Evolutionary conservation across 92 coral and sea anemone species (phyloP).

Genomic region (Epizoanthus stellaris): DNA sequence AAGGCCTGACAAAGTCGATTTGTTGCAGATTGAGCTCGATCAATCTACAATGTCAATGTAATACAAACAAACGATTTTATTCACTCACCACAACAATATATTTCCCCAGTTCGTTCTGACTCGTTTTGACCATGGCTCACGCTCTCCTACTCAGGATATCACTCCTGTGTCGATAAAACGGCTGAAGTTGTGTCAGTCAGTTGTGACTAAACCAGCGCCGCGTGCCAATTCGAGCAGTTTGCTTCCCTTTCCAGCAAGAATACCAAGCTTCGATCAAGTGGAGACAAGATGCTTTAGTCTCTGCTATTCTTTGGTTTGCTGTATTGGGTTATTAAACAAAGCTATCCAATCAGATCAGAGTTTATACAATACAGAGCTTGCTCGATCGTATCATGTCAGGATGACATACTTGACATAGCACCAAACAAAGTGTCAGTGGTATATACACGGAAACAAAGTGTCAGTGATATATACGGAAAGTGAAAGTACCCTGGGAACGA

Average conservation of each 20-base stretch:
- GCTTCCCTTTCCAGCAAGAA: not conserved
- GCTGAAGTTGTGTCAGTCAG: not conserved
- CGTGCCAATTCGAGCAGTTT: not conserved
- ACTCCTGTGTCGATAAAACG: not conserved
- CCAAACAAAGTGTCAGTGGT: too few species aligned
- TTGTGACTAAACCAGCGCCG: not conserved
- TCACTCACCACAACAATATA: constrained; percentile 68
- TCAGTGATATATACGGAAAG: too few species aligned
- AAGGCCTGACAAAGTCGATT: too few species aligned
- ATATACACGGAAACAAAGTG: too few species aligned
- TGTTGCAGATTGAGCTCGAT: not conserved
- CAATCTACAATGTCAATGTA: not conserved
- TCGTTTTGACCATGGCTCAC: constrained; percentile 15
- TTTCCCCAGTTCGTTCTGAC: constrained; percentile 68
- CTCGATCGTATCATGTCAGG: too few species aligned
- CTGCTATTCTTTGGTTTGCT: not conserved
- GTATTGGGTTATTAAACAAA: not conserved
- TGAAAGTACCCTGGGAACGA: too few species aligned
- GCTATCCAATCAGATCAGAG: not conserved
- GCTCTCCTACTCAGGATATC: not conserved
- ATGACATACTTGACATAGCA: too few species aligned
- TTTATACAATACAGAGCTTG: not conserved
- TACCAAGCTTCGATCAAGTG: not conserved
- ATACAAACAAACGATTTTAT: not conserved
- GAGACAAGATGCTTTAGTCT: not conserved